A percentile compares a stretch with the other conserved stretches of the same genome.
Conservation (phyloP, 2,888 invertebrate species). For the Caenorhabditis sp. region DNA sequence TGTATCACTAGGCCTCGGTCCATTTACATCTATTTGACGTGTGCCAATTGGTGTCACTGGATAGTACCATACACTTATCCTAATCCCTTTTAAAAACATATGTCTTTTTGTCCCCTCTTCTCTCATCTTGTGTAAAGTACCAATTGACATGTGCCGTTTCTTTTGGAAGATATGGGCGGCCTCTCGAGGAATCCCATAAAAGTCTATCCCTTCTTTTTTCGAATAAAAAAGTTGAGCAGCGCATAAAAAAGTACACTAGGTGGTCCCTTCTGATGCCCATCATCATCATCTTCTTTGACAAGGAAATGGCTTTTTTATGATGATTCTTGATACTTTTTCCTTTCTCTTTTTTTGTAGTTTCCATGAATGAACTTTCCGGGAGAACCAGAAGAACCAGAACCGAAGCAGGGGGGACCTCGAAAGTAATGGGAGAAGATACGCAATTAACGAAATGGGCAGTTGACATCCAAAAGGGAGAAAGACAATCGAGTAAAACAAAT, state of each 20-base stretch:
- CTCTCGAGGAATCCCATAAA: conserved; percentile 53
- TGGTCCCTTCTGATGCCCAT: conserved; percentile 48
- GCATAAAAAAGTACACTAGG: conserved; percentile 53
- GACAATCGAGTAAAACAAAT: conserved; percentile 64
- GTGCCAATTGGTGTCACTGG: conserved; percentile 44
- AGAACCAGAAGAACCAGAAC: neutral
- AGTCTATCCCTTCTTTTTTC: conserved; percentile 37
- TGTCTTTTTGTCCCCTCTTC: conserved; percentile 20
- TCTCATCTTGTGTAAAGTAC: conserved; percentile 24
- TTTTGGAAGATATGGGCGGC: conserved; percentile 7
- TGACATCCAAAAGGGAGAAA: neutral
- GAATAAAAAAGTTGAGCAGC: conserved; percentile 36
- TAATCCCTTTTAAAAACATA: conserved; percentile 63
- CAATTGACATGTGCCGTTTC: conserved; percentile 60
- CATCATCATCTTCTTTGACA: conserved; percentile 46
- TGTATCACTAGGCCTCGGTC: conserved; percentile 12
- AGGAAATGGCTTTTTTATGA: conserved; percentile 57
- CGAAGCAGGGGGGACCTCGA: no score
- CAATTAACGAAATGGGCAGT: conserved; percentile 59
- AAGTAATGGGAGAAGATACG: conserved; percentile 63
- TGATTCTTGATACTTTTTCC: conserved; percentile 16
- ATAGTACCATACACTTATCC: conserved; percentile 27
- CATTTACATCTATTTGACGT: conserved; percentile 31
- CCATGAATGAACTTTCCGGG: no score
- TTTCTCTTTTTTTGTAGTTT: neutral